Percentiles rank a stretch among this genome's conserved stretches.
These are phyloP conservation scores for Platygyra sinensis DNA, from an alignment of 64 coral and sea anemone species.

Conservation along the genomic window DNA sequence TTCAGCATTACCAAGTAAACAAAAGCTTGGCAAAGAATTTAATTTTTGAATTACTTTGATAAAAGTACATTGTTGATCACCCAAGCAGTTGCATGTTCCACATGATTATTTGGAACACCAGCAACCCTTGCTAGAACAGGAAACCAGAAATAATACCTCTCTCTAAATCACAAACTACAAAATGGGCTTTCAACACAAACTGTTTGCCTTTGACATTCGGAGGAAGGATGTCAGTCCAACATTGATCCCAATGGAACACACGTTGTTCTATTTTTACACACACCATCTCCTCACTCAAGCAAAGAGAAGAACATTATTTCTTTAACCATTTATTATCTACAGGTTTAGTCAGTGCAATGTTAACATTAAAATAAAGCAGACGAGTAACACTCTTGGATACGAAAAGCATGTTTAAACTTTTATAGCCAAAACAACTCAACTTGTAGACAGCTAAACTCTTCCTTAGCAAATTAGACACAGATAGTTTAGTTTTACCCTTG, in stretches of 20 bases:
- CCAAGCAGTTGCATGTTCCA: slow-evolving; percentile 10
- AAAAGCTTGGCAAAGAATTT: slow-evolving; percentile 8
- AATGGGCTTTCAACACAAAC: background rate
- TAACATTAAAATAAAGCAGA: background rate
- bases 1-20: slow-evolving; percentile 10
- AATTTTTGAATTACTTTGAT: slow-evolving; percentile 30
- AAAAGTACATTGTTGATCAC: slow-evolving; percentile 26
- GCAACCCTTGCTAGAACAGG: background rate
- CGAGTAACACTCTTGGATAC: background rate
- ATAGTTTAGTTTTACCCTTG: slow-evolving; percentile 6
- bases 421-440: slow-evolving; percentile 15
- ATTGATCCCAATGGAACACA: slow-evolving; percentile 1
- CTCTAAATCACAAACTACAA: background rate
- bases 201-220: background rate
- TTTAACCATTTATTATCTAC: background rate
- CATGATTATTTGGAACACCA: background rate
- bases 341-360: background rate
- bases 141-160: background rate
- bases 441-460: slow-evolving; percentile 20
- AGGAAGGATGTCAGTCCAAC: background rate
- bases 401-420: background rate
- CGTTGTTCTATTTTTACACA: slow-evolving; percentile 5
- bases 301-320: background rate
- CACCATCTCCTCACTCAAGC: background rate
- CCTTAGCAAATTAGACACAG: slow-evolving; percentile 25